A percentile compares a stretch with the other conserved stretches of the same genome.
Evolutionary conservation across 1,140 invertebrate genomes (phyloP).

Genomic region (Camponotus floridanus): DNA sequence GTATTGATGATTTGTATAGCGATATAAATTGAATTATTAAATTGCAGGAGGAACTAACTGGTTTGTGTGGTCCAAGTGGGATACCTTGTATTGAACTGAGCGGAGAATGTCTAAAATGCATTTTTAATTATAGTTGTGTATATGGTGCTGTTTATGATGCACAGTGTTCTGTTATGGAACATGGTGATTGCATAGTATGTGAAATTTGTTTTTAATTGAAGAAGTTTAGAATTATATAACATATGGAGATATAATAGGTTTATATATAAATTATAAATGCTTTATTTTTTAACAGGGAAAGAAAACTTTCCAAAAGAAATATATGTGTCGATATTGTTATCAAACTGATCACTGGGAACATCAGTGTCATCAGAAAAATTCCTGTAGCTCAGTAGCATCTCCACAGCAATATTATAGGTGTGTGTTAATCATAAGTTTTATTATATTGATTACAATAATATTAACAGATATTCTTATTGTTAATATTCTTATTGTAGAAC

Average conservation of each 20-base stretch:
- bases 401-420: conserved; percentile 90
- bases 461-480: too few relatives aligned
- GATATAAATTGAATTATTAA: conserved; percentile 12
- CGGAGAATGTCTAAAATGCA: conserved; percentile 83
- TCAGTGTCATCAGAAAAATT: conserved; percentile 93
- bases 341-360: conserved; percentile 96
- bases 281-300: conserved; percentile 87
- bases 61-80: conserved; percentile 77
- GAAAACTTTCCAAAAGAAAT: conserved; percentile 89
- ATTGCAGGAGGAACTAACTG: conserved; percentile 78
- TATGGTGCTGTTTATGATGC: conserved; percentile 80
- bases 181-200: conserved; percentile 82
- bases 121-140: conserved; percentile 80
- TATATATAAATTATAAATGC: not conserved
- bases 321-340: conserved; percentile 97
- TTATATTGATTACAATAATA: conserved; percentile 58
- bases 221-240: not conserved
- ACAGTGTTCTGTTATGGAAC: conserved; percentile 80
- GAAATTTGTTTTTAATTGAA: conserved; percentile 11
- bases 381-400: conserved; percentile 93
- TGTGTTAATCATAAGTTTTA: conserved; percentile 40
- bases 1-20: not conserved
- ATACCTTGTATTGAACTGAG: conserved; percentile 79
- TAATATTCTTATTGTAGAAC: conserved; percentile 88
- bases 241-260: not conserved